A percentile compares a stretch with the other conserved stretches of the same genome.
These are phyloP conservation scores for Phaetusa simplex DNA, from an alignment of 2,113 vertebrate genomes.

Conservation along the genomic window DNA sequence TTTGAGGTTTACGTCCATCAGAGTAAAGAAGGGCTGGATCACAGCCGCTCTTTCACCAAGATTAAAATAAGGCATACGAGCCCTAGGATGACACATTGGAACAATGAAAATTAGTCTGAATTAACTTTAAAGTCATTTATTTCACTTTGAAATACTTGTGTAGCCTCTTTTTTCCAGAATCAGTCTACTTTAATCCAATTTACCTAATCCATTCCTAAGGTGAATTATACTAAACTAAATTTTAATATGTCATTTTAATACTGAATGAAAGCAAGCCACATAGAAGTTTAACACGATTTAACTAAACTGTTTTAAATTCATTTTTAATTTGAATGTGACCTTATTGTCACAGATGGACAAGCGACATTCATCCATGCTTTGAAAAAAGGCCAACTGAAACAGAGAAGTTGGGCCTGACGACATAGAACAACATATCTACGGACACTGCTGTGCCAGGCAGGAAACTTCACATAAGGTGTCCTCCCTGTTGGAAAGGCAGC, in stretches of 20 bases:
- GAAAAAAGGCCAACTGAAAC: neutral
- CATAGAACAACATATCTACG: rapidly evolving
- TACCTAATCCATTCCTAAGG: slow-evolving; percentile 38
- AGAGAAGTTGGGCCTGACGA: neutral
- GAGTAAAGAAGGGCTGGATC: neutral
- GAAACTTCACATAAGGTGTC: neutral
- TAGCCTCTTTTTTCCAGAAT: neutral
- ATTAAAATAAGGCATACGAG: neutral
- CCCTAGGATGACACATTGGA: neutral
- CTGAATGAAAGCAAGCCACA: slow-evolving; percentile 16
- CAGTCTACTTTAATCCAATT: slow-evolving; percentile 42
- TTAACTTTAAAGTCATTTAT: neutral
- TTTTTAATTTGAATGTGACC: slow-evolving; percentile 19
- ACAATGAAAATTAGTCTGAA: neutral
- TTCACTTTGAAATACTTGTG: neutral
- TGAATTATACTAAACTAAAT: slow-evolving; percentile 46
- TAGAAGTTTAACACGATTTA: neutral
- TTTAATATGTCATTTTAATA: slow-evolving; percentile 18
- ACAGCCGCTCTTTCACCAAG: neutral
- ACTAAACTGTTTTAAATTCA: neutral
- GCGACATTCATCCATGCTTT: neutral
- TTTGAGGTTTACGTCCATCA: neutral
- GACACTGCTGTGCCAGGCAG: neutral
- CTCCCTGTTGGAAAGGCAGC: neutral
- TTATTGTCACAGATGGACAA: neutral